A percentile compares a stretch with the other conserved stretches of the same genome.
Conservation (phyloP, 2,113 vertebrate genomes). For the Peucedramus taeniatus region DNA sequence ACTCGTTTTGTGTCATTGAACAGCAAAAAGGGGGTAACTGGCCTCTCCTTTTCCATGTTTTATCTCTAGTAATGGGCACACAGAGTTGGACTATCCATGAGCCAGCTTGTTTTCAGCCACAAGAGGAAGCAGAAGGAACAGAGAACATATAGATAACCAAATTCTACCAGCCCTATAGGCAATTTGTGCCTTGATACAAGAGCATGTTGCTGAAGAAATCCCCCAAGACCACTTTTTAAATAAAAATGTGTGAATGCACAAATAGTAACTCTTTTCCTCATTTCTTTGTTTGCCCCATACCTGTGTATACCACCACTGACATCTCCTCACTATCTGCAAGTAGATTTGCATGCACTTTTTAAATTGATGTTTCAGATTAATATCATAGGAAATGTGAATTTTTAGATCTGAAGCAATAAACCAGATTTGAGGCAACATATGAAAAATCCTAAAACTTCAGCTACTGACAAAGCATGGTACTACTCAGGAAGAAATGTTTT, state of each 20-base stretch:
- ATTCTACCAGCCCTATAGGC: background rate
- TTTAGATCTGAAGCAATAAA: background rate
- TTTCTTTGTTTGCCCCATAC: background rate
- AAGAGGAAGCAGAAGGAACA: background rate
- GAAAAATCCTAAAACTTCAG: background rate
- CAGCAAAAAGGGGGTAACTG: background rate
- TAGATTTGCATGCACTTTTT: background rate
- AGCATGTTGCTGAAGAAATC: background rate
- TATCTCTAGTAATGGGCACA: background rate
- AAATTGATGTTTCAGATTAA: background rate
- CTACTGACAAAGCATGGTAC: background rate
- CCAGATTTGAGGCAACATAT: background rate
- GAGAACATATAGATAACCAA: background rate
- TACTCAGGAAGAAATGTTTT: background rate
- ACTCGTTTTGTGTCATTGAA: background rate
- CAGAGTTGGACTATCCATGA: background rate
- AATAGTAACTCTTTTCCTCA: background rate
- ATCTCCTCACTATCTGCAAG: background rate
- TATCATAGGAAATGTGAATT: background rate
- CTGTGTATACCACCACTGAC: background rate
- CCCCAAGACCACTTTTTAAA: background rate
- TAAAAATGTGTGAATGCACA: background rate
- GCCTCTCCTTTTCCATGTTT: background rate
- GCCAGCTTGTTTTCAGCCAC: background rate
- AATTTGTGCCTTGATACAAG: background rate